phyloP scores from a whole-genome alignment of 2,113 vertebrate species.

The Phoenicopterus ruber region DNA sequence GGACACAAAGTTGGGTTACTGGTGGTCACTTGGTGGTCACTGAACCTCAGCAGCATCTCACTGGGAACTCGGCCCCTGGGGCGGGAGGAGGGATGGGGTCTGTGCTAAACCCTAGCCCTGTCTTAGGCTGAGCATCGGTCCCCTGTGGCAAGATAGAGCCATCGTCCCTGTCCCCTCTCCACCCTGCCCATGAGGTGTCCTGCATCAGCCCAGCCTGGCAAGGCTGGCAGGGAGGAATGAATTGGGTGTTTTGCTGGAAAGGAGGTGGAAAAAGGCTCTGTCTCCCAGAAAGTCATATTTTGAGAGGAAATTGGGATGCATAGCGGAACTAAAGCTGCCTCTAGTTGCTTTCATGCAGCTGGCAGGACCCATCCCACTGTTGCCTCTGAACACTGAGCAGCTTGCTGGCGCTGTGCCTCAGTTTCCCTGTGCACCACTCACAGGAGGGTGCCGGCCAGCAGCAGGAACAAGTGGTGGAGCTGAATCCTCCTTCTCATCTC shows the following conservation, averaged over 20 bases:
- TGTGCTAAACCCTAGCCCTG: neutral
- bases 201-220: neutral
- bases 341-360: neutral
- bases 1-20: neutral
- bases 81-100: neutral
- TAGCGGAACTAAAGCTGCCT: neutral
- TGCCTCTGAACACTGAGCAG: neutral
- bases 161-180: neutral
- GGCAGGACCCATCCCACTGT: neutral
- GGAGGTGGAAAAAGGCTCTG: neutral
- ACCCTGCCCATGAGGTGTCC: neutral
- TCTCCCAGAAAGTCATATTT: neutral
- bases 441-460: neutral
- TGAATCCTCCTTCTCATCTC: neutral
- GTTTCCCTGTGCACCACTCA: neutral
- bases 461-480: fast-evolving
- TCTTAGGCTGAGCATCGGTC: neutral
- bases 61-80: neutral
- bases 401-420: neutral
- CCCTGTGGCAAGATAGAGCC: neutral
- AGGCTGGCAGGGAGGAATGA: neutral
- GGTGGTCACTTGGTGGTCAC: neutral
- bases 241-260: neutral
- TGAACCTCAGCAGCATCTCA: neutral
- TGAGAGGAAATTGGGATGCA: neutral